Conservation (phyloP, 2,797 vertebrate genomes). For the Hydrolagus colliei region DNA sequence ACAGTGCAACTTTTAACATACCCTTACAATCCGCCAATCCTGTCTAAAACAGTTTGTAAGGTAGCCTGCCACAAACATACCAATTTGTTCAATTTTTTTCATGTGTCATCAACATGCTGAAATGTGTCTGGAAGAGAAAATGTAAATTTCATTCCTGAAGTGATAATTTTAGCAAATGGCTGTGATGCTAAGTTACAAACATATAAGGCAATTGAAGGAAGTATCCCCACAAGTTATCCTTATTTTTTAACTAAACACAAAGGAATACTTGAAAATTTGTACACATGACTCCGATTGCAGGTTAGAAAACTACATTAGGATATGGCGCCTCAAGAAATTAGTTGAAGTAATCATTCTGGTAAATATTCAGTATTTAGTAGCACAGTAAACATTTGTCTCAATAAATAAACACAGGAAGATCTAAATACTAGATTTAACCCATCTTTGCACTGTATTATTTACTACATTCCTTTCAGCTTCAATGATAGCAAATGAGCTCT, state of each 20-base stretch:
- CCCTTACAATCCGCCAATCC: background rate
- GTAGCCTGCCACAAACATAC: conserved; percentile 2
- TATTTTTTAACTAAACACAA: background rate
- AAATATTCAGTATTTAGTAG: too few species aligned
- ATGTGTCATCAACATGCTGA: conserved; percentile 12
- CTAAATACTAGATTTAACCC: too few species aligned
- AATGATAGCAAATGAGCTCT: too few species aligned
- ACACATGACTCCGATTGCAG: too few species aligned
- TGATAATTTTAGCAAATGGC: background rate
- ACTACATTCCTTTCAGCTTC: too few species aligned
- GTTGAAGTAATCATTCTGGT: too few species aligned
- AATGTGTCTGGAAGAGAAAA: conserved; percentile 9
- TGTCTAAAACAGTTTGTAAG: conserved; percentile 17
- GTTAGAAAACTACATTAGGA: too few species aligned
- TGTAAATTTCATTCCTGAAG: background rate
- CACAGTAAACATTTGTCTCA: too few species aligned
- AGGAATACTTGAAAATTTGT: background rate
- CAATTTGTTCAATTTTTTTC: conserved; percentile 23
- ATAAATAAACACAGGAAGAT: too few species aligned
- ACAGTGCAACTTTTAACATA: background rate
- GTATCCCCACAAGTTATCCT: background rate
- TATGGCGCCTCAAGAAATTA: too few species aligned
- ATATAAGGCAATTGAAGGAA: background rate
- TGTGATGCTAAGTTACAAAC: background rate
- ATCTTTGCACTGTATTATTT: too few species aligned